phyloP scores from a whole-genome alignment of 2,888 invertebrate species.

The Hylaea fasciaria region DNA sequence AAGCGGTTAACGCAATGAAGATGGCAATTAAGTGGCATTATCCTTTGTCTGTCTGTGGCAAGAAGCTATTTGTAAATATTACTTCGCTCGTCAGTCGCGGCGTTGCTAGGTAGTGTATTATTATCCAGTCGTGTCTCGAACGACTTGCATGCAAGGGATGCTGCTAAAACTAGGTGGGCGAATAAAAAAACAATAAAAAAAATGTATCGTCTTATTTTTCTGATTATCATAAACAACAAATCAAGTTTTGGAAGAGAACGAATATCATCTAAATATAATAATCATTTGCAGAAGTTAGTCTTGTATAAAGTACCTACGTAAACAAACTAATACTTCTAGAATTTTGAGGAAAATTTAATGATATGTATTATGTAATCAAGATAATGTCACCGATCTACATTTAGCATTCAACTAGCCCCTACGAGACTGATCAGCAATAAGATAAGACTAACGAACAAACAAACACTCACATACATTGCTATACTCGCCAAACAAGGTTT shows the following conservation, averaged over 20 bases:
- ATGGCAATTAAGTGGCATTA: too few relatives aligned
- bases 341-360: not conserved
- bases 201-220: not conserved
- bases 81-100: constrained; percentile 25
- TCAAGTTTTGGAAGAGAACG: not conserved
- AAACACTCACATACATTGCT: constrained; percentile 24
- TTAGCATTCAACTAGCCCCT: constrained; percentile 10
- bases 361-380: constrained; percentile 15
- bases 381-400: constrained; percentile 11
- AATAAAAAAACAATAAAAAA: constrained; percentile 12
- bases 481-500: constrained; percentile 13
- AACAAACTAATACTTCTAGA: constrained; percentile 2
- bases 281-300: constrained; percentile 1
- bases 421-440: constrained; percentile 13
- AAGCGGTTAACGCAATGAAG: too few relatives aligned
- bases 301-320: not conserved
- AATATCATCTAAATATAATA: not conserved
- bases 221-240: constrained; percentile 1
- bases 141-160: constrained; percentile 50
- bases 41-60: not conserved
- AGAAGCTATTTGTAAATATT: constrained; percentile 9
- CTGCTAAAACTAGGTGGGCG: constrained; percentile 41
- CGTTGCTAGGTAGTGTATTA: constrained; percentile 47
- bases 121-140: constrained; percentile 53
- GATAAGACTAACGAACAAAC: constrained; percentile 21